Conservation (phyloP, 2,888 invertebrate genomes). For the Sinelater perroti region DNA sequence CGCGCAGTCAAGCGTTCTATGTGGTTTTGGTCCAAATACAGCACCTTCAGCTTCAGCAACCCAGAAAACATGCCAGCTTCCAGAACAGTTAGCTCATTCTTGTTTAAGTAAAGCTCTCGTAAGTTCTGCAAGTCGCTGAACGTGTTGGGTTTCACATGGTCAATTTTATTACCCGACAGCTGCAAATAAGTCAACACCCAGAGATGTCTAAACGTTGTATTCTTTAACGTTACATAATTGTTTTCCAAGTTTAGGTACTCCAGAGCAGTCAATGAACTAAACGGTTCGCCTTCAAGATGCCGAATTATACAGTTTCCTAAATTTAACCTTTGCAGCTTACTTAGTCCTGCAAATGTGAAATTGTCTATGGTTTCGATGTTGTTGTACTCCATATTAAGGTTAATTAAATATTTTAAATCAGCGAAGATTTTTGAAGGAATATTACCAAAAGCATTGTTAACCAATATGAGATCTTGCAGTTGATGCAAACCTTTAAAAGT, state of each 20-base stretch:
- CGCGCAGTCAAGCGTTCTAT: slow-evolving; percentile 16
- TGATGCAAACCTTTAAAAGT: slow-evolving; percentile 19
- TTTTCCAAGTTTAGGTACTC: slow-evolving; percentile 29
- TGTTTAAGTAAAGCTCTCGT: slow-evolving; percentile 10
- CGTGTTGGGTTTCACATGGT: slow-evolving; percentile 15
- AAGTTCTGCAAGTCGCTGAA: slow-evolving; percentile 23
- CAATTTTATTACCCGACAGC: slow-evolving; percentile 22
- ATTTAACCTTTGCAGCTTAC: slow-evolving; percentile 20
- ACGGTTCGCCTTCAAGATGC: slow-evolving; percentile 4
- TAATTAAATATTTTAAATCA: slow-evolving; percentile 9
- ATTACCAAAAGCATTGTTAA: slow-evolving; percentile 24
- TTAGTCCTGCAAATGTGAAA: slow-evolving; percentile 10
- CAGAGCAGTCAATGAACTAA: neutral
- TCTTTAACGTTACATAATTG: slow-evolving; percentile 13
- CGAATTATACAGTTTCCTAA: slow-evolving; percentile 27
- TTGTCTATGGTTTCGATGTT: slow-evolving; percentile 24
- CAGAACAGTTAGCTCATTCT: slow-evolving; percentile 14
- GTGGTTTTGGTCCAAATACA: slow-evolving; percentile 26
- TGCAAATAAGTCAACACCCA: slow-evolving; percentile 7
- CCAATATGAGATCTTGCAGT: slow-evolving; percentile 18
- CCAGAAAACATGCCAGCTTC: slow-evolving; percentile 26
- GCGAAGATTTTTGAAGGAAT: slow-evolving; percentile 14
- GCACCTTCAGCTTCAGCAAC: slow-evolving; percentile 8
- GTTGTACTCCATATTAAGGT: slow-evolving; percentile 31
- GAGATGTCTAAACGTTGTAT: slow-evolving; percentile 18